Percentiles rank a stretch among this genome's conserved stretches.
These are phyloP conservation scores for Ancistrus triradiatus DNA, from an alignment of 2,113 vertebrate genomes.

Conservation along the genomic window DNA sequence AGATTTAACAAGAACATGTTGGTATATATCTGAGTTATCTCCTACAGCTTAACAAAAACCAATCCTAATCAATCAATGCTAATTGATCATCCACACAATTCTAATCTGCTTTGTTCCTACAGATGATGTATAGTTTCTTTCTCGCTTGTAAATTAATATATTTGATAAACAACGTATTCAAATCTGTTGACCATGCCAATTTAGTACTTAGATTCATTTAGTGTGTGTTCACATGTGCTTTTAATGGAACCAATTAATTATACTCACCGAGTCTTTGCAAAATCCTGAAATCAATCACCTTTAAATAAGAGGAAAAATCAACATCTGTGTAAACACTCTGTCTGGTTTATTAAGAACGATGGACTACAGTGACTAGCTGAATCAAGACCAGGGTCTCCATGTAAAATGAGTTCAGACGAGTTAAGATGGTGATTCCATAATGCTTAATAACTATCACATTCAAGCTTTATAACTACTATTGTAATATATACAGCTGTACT, in stretches of 20 bases:
- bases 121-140: slow-evolving; percentile 17
- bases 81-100: slow-evolving; percentile 16
- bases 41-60: neutral
- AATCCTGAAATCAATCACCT: slow-evolving; percentile 29
- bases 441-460: neutral
- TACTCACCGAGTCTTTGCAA: slow-evolving; percentile 24
- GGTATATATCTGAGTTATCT: neutral
- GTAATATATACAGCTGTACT: neutral
- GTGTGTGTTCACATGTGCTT: slow-evolving; percentile 28
- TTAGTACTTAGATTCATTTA: slow-evolving; percentile 34
- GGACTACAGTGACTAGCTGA: neutral
- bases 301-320: slow-evolving; percentile 22
- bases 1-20: too few relatives aligned
- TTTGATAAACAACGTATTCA: slow-evolving; percentile 17
- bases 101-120: slow-evolving; percentile 7
- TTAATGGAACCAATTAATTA: slow-evolving; percentile 42
- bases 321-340: neutral
- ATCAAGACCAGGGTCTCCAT: neutral
- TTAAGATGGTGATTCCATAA: neutral
- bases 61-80: slow-evolving; percentile 1
- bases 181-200: slow-evolving; percentile 21
- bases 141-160: slow-evolving; percentile 26
- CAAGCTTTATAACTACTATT: neutral
- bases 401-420: neutral
- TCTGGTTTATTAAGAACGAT: neutral